Percentiles rank a stretch among this genome's conserved stretches.
phyloP scores from a whole-genome alignment of 1,140 invertebrate species.

The Diorhabda carinulata region DNA sequence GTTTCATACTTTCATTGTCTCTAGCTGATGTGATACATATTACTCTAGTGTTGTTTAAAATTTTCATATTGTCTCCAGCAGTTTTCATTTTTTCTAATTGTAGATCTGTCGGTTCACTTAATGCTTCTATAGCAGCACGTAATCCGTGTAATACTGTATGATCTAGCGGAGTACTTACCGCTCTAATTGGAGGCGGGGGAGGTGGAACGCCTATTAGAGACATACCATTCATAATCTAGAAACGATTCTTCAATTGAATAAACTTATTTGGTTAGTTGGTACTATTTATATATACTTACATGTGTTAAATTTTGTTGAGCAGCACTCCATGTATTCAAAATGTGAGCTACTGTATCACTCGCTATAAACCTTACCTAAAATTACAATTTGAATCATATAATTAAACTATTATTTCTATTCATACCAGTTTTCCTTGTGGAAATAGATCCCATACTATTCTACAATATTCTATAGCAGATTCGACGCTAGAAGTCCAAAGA shows the following conservation, averaged over 20 bases:
- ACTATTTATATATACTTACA: constrained; percentile 51
- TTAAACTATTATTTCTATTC: constrained; percentile 7
- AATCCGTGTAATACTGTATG: constrained; percentile 79
- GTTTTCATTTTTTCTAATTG: constrained; percentile 50
- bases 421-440: constrained; percentile 79
- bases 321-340: constrained; percentile 76
- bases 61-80: constrained; percentile 28
- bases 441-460: constrained; percentile 95
- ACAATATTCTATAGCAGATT: constrained; percentile 92
- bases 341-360: constrained; percentile 73
- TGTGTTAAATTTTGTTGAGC: constrained; percentile 79
- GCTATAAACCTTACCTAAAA: constrained; percentile 76
- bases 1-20: constrained; percentile 77
- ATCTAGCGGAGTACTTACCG: constrained; percentile 54
- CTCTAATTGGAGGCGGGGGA: constrained; percentile 42
- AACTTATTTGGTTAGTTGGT: too few relatives aligned
- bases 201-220: constrained; percentile 67
- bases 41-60: constrained; percentile 68
- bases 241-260: constrained; percentile 1
- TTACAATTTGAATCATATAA: neutral
- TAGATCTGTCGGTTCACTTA: constrained; percentile 75
- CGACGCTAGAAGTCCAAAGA: constrained; percentile 91
- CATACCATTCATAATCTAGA: constrained; percentile 66
- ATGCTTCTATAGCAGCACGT: constrained; percentile 77
- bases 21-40: constrained; percentile 85